Base-by-base conservation (phyloP, 1,140 invertebrate species). In the Drosophila sp. region DNA sequence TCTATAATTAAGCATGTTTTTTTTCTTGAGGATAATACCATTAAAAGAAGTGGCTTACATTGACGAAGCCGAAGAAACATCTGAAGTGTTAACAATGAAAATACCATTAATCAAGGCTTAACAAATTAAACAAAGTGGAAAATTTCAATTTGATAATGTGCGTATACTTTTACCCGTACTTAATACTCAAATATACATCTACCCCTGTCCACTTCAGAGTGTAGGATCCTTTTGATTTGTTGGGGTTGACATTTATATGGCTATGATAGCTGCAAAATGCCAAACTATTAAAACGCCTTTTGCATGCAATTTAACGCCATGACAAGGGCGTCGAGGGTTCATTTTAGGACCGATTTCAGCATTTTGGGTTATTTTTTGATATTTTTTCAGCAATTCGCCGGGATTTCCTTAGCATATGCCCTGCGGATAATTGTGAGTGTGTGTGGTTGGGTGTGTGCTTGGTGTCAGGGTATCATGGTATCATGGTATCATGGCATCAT, bases 101-200 rank as follows among this genome's bases (percentile, higher is more conserved):
- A 72, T 74, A 41, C 79, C 76, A 87, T 87, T 87, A 80, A 89
- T 80, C 83, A 89, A 83, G 72, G 62, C 69, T 59, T 69, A 74
- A 66, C 72, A 80, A 87, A 87, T 76, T 81, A 83, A 86, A 87
- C 83, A 89, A 87, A 72, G 76, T 83, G 84, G 83, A 89, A 89
- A 87, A 89, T 89, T 73, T 76, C 69, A 76, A 83, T 80, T 89
- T 87, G 58, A 83, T 89, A 80, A 80, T 79, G 32, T 14, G 51
- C 43, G 38, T 38, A 57, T 7, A 34, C 7, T 7, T 7, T n/a
- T n/a, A 65, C 9, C 5, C 29, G 9, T 7, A 29, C 27, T 29
- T 5, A 27, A n/a, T 29, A 51, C 21, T 32, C 9, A 4, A 27
- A 64, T 11, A 11, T 41, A 27, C 18, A 51, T 46, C 50, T 27